Evolutionary conservation across 2,888 invertebrate species (phyloP).

Genomic region (Napeogenes inachia): DNA sequence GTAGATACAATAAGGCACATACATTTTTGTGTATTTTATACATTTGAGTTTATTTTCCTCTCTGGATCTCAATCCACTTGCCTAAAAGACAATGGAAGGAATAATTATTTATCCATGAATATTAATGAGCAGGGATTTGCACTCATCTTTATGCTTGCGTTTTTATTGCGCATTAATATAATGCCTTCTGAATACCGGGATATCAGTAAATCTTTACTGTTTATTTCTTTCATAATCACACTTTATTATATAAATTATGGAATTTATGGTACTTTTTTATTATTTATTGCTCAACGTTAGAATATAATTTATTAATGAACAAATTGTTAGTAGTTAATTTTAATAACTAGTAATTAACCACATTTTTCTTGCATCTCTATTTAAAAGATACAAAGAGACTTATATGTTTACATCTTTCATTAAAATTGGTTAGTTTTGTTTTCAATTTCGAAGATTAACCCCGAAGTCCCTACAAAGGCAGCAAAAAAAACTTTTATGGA

Average conservation of each 20-base stretch:
- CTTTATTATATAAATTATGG: neutral
- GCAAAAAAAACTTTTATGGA: too few relatives aligned
- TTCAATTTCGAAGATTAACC: too few relatives aligned
- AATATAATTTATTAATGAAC: too few relatives aligned
- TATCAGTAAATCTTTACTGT: constrained; percentile 49
- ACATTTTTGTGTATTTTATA: constrained; percentile 38
- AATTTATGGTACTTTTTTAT: neutral
- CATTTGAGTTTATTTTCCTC: constrained; percentile 51
- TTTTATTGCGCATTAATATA: constrained; percentile 65
- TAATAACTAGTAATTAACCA: too few relatives aligned
- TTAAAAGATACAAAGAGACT: too few relatives aligned
- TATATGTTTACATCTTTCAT: too few relatives aligned
- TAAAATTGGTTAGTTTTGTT: too few relatives aligned
- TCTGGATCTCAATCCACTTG: constrained; percentile 57
- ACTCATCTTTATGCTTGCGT: constrained; percentile 54
- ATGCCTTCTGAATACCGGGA: constrained; percentile 47
- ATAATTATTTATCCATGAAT: constrained; percentile 66
- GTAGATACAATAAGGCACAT: constrained; percentile 11
- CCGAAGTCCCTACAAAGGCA: too few relatives aligned
- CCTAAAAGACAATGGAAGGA: constrained; percentile 61
- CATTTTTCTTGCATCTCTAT: too few relatives aligned
- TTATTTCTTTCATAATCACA: constrained; percentile 33
- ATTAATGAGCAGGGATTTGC: constrained; percentile 65
- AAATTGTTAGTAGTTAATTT: too few relatives aligned
- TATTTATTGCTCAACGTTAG: too few relatives aligned